Evolutionary conservation across 2,113 vertebrate genomes (phyloP).

Genomic region (Epinephelus moara): DNA sequence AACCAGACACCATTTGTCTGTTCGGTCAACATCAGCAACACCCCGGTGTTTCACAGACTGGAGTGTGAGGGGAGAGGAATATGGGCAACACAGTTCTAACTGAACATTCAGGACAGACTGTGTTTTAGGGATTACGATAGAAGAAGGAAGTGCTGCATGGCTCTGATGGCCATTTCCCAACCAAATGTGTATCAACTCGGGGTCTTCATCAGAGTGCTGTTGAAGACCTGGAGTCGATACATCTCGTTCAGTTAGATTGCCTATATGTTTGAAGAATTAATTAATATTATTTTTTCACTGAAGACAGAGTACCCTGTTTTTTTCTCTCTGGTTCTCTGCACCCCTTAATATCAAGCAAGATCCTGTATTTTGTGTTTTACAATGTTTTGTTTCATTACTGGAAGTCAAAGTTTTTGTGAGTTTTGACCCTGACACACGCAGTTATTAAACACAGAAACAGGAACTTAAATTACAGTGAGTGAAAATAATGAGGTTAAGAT

Average conservation of each 20-base stretch:
- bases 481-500: not conserved
- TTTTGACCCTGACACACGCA: no score
- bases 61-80: conserved; percentile 4
- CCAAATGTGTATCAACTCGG: no score
- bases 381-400: not conserved
- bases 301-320: no score
- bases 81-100: not conserved
- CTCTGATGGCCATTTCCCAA: not conserved
- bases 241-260: no score
- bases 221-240: no score
- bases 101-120: not conserved
- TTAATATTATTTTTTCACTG: no score
- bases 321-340: no score
- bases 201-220: no score
- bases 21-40: conserved; percentile 60
- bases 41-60: conserved; percentile 39
- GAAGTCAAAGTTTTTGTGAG: not conserved
- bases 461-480: not conserved
- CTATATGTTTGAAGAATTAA: no score
- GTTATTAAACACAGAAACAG: not conserved
- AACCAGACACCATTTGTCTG: conserved; percentile 29
- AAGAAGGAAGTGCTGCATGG: not conserved
- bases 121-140: not conserved
- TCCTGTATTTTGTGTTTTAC: no score
- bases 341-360: no score